Evolutionary conservation across 2,888 invertebrate species (phyloP).

Genomic region (Eilema depressum): DNA sequence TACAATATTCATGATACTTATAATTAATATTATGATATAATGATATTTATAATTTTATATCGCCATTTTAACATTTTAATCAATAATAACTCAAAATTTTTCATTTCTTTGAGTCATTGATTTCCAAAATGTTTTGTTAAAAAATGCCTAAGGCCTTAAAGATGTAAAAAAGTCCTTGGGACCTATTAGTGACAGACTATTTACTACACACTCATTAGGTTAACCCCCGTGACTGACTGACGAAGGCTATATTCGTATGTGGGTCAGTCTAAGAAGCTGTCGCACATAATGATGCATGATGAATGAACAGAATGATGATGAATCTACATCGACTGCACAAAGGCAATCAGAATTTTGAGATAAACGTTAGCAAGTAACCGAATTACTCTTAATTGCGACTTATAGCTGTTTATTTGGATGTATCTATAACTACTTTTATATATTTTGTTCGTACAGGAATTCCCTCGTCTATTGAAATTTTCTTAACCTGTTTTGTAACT

Average conservation of each 20-base stretch:
- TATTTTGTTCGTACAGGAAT: not conserved
- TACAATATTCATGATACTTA: too few species aligned
- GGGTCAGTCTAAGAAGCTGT: not conserved
- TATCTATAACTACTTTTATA: too few species aligned
- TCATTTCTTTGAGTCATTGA: not conserved
- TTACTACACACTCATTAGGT: not conserved
- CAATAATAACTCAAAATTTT: too few species aligned
- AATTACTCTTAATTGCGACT: not conserved
- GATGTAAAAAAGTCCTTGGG: not conserved
- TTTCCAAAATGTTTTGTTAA: not conserved
- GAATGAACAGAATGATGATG: not conserved
- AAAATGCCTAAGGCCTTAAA: not conserved
- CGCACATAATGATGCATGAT: conserved; percentile 1
- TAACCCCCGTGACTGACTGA: not conserved
- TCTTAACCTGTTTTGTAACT: not conserved
- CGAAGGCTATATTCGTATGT: not conserved
- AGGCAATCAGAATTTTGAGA: not conserved
- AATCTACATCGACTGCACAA: not conserved
- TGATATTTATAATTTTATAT: too few species aligned
- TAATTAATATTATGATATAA: too few species aligned
- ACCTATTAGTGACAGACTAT: not conserved
- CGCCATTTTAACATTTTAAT: too few species aligned
- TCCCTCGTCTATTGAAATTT: not conserved
- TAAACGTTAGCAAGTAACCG: not conserved
- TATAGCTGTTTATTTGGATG: not conserved